phyloP scores from a whole-genome alignment of 2,113 vertebrate species.

The Lamprologus sp. region DNA sequence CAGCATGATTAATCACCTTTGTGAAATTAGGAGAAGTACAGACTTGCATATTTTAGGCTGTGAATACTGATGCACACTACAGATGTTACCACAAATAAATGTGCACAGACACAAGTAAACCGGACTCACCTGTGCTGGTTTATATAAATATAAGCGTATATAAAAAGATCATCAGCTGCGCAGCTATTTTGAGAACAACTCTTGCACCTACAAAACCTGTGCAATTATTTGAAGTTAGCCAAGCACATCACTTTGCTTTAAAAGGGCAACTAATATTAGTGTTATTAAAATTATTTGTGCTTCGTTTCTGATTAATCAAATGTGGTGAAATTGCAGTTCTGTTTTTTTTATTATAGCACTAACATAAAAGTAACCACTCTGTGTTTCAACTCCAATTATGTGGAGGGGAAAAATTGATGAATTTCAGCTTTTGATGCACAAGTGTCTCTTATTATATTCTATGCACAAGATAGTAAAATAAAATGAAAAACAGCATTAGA shows the following conservation, averaged over 20 bases:
- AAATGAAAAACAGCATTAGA: not conserved
- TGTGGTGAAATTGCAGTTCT: not conserved
- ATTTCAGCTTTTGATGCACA: not conserved
- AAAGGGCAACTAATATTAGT: not conserved
- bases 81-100: not conserved
- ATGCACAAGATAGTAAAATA: not conserved
- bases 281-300: not conserved
- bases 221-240: not conserved
- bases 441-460: not conserved
- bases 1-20: not conserved
- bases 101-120: not conserved
- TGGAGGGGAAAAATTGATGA: not conserved
- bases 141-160: not conserved
- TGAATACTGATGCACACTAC: not conserved
- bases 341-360: not conserved
- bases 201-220: not conserved
- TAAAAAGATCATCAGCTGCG: not conserved
- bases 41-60: not conserved
- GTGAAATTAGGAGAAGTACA: not conserved
- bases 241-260: not conserved
- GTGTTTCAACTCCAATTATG: not conserved
- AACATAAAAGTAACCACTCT: not conserved
- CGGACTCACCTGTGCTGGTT: not conserved
- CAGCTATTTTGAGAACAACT: not conserved
- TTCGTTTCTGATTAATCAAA: not conserved